Evolutionary conservation across 2,113 vertebrate species (phyloP), one percentile per base, ranked within the genome.

Genomic region (Morone saxatilis): DNA sequence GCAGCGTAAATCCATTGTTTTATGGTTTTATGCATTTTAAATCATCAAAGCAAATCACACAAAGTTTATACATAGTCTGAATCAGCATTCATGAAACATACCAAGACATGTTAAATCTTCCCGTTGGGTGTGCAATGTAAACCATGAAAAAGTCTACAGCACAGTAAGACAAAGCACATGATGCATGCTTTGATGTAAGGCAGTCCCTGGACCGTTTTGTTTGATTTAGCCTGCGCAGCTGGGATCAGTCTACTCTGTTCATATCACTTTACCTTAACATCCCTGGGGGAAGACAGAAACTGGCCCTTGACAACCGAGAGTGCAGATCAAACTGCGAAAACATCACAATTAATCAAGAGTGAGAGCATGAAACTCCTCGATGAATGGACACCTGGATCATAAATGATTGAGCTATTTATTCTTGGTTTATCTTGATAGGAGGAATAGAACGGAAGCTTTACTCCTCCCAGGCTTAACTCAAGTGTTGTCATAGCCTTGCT

Each of bases 311-410:
- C 63, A 84, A 51, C 22, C 12, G 38, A 53, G 66, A 63, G 81
- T 20, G 22, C n/a, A 45, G 69, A 90, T 92, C 83, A 86, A 83
- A 71, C 68, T 31, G 0, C 1, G 48, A 71, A 25, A 25, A 76
- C 82, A 76, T 86, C 61, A 67, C 81, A 81, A 78, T 88, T 92
- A 92, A 93, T 93, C 89, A 93, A 88, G 70, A 40, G 9, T 7
- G 65, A 76, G 56, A 36, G 80, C 60, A 31, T 3, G 71, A 89
- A 78, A 88, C 62, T 68, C 53, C 20, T 25, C 59, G 10, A 56
- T 88, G 87, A 91, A 61, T 87, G 82, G 76, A 78, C 69, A 36
- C 20, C 60, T 45, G 69, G 71, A 67, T 77, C 38, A 76, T 76
- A 75, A 71, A 80, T 76, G 78, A 89, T 75, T 86, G 51, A 76